Evolutionary conservation across 2,113 vertebrate species (phyloP), one percentile per base, ranked within the genome.

Genomic region (Vimba vimba): DNA sequence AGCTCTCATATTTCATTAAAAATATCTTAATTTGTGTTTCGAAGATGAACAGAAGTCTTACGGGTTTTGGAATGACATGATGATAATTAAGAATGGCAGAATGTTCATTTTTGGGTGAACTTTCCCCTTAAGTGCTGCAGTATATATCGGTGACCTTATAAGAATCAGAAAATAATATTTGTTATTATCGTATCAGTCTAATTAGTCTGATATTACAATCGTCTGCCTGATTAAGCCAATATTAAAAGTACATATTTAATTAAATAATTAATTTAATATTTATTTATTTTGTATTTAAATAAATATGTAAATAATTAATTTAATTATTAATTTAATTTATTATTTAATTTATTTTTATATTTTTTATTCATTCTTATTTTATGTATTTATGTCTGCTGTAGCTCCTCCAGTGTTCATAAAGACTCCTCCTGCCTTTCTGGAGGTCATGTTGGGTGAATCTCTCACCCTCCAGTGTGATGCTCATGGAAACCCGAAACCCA

Each of bases 401-500:
- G 98, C 97, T 0, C 97, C 98, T 33, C 98, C 98, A 25, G 92
- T 95, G 39, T 97, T 99, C 85, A 93, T 96, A 90, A 96, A 96
- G 92, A 97, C 92, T 0, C 97, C 98, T 0, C 97, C 98, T 0
- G 92, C 93, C 0, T 95, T 96, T 0, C 91, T 99, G 73, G 98
- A 99, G 89, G 96, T 96, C 82, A 92, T 94, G 87, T 95, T 97
- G 25, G 95, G 87, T 71, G 96, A 97, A 36, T 77, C 96, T 0
- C 88, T 98, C 89, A 95, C 94, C 27, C 95, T 99, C 50, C 96
- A 93, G 86, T 99, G 98, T 83, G 94, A 93, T 4, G 97, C 97
- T 60, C 92, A 89, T 0, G 98, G 98, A 88, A 98, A 96, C 91
- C 98, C 98, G 23, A 95, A 95, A 50, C 98, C 98, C 0, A 92